Conservation (phyloP, 2,113 vertebrate species). For the Typhlomys cinereus region DNA sequence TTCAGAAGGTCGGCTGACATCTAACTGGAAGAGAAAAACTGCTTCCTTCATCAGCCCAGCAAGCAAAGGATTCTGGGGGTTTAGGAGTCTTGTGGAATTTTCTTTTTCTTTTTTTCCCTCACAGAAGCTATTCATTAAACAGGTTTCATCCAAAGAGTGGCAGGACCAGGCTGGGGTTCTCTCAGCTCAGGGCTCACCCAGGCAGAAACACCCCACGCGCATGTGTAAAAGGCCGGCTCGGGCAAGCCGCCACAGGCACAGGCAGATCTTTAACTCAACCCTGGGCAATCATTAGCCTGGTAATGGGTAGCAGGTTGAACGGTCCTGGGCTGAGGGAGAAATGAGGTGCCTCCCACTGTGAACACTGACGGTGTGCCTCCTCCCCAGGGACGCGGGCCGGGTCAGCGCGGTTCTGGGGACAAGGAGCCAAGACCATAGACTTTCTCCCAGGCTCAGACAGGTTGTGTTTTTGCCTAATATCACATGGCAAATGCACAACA, state of each 20-base stretch:
- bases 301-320: background rate
- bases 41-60: background rate
- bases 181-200: rapidly evolving
- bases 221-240: background rate
- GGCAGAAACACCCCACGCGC: too few relatives aligned
- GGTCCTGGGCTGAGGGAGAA: background rate
- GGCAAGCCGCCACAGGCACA: background rate
- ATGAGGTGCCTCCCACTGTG: background rate
- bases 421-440: rapidly evolving
- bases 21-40: background rate
- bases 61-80: rapidly evolving
- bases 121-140: background rate
- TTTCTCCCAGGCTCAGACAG: background rate
- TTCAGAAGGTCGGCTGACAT: background rate
- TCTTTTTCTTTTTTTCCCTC: background rate
- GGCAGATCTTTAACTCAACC: background rate
- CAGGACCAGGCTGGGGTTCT: background rate
- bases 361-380: background rate
- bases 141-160: background rate
- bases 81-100: background rate
- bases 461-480: background rate
- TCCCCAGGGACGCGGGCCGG: background rate
- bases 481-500: background rate
- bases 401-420: background rate
- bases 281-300: conserved; percentile 64